These are phyloP conservation scores for Leptatherina wallacei DNA, from an alignment of 2,797 vertebrate genomes.

Conservation along the genomic window DNA sequence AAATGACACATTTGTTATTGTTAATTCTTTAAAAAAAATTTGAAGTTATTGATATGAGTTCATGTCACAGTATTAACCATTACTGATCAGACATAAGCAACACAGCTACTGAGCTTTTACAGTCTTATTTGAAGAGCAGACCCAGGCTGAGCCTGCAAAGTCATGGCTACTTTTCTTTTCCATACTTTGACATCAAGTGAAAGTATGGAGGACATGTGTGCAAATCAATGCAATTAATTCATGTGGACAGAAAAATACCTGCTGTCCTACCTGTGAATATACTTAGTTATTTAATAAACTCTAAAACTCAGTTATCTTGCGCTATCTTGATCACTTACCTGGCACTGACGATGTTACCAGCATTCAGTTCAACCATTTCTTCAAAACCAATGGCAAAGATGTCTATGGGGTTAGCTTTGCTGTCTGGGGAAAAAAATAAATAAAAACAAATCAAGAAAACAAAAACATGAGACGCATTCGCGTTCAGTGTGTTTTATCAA, in stretches of 20 bases:
- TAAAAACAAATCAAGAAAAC: constrained; percentile 13
- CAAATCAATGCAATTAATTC: too few species aligned
- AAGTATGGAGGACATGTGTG: too few species aligned
- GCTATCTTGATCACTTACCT: constrained; percentile 82
- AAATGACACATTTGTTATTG: not conserved
- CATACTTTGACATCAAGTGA: too few species aligned
- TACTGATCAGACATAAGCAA: constrained; percentile 4
- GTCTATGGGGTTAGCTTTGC: constrained; percentile 90
- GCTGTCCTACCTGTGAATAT: not conserved
- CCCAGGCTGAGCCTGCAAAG: not conserved
- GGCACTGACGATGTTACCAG: constrained; percentile 98
- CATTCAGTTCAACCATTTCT: constrained; percentile 99
- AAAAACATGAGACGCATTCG: not conserved
- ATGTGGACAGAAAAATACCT: not conserved
- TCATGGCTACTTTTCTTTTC: not conserved
- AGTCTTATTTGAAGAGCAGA: not conserved
- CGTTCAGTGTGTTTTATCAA: not conserved
- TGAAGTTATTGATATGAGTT: not conserved
- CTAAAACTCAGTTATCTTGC: constrained; percentile 4
- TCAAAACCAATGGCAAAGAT: constrained; percentile 99
- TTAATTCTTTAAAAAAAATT: not conserved
- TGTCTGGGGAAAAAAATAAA: constrained; percentile 80
- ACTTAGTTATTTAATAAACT: not conserved
- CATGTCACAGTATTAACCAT: not conserved
- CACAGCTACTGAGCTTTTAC: not conserved